Evolutionary conservation across 2,113 vertebrate genomes (phyloP).

Genomic region (Pleuronectes platessa): DNA sequence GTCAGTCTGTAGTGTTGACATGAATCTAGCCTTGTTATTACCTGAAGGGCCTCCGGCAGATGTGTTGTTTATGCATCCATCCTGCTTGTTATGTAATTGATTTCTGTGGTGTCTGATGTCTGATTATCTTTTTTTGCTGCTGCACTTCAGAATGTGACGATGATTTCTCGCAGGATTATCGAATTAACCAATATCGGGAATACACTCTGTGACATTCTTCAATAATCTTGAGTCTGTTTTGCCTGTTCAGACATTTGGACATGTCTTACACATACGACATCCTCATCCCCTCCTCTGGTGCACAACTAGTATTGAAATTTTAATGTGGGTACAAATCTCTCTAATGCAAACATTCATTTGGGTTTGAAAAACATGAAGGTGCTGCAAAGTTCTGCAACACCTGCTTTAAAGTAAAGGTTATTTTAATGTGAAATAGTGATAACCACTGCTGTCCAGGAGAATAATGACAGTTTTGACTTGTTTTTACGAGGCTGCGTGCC

Average conservation of each 20-base stretch:
- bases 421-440: constrained; percentile 22
- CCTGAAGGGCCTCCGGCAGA: constrained; percentile 29
- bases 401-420: constrained; percentile 34
- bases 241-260: background rate
- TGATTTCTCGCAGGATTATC: background rate
- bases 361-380: constrained; percentile 13
- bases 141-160: constrained; percentile 4
- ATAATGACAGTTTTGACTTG: constrained; percentile 13
- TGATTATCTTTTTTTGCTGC: background rate
- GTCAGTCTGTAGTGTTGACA: constrained; percentile 51
- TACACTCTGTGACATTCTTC: background rate
- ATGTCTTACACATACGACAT: background rate
- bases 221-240: background rate
- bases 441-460: constrained; percentile 3
- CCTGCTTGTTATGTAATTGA: constrained; percentile 43
- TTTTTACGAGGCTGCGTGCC: constrained; percentile 15
- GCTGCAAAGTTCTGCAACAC: constrained; percentile 14
- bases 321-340: background rate
- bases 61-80: constrained; percentile 53
- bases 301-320: background rate
- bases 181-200: background rate
- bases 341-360: constrained; percentile 4
- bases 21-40: constrained; percentile 68
- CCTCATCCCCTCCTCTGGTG: background rate
- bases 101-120: constrained; percentile 37